Evolutionary conservation across 2,797 vertebrate genomes (phyloP), one percentile per base, ranked within the genome.

Genomic region (Masticophis lateralis): DNA sequence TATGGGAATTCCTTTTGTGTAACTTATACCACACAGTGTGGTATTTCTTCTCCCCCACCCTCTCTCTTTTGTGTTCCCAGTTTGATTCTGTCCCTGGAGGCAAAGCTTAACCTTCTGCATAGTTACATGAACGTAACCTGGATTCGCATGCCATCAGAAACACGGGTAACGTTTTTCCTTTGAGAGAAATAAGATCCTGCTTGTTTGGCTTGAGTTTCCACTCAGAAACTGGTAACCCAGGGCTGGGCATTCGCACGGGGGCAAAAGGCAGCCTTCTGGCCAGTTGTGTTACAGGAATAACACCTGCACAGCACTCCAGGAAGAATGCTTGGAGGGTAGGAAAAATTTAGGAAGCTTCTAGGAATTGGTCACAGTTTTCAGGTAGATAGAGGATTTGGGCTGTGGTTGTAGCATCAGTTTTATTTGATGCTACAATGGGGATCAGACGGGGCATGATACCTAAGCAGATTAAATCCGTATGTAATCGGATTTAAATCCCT

Each of bases 41-140:
- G 90, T 94, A 1, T 94, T 92, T 94, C 43, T 96, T 87, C 95
- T 94, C 94, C 92, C 87, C 28, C 9, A 10, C 56, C 25, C 59
- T 55, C 59, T n/a, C 61, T n/a, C 55, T 51, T 1, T 93, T 95
- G 91, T 55, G n/a, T 95, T 93, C 87, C 87, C 97, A 99, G 99
- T 98, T 98, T 99, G 96, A 99, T 99, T 98, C 98, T 99, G 96
- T 99, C 99, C 91, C 98, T 99, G 97, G 99, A 99, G 98, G 99
- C 99, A 97, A 99, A 99, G 97, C 98, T 99, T 96, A 99, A 99
- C 97, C 98, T 99, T 95, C 98, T 99, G 95, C 99, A 99, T 98
- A 99, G 98, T 98, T 99, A 99, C 98, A 99, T 99, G 99, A 99
- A 99, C 98, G 99, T 99, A 98, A 99, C 99, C 0, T 99, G 99